Conservation (phyloP, 2,888 invertebrate genomes). For the Trichogramma evanescens region DNA sequence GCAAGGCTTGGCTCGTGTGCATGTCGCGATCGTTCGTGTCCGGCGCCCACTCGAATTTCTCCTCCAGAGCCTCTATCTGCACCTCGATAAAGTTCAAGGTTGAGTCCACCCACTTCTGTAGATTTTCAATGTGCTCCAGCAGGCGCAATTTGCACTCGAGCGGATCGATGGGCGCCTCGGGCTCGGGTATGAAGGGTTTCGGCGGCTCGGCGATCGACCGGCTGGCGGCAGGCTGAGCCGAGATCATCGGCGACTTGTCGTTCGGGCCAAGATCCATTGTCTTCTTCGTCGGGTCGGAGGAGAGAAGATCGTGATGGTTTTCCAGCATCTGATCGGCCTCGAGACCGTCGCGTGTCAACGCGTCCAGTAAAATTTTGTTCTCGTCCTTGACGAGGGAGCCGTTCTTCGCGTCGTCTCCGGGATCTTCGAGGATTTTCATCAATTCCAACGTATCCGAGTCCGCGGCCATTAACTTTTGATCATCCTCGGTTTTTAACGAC, state of each 20-base stretch:
- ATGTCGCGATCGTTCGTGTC: constrained; percentile 51
- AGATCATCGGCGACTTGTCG: not conserved
- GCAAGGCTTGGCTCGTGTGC: constrained; percentile 65
- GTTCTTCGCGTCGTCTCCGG: constrained; percentile 37
- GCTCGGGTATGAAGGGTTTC: constrained; percentile 58
- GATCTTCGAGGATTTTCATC: constrained; percentile 45
- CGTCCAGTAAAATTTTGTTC: constrained; percentile 34
- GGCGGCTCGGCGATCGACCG: constrained; percentile 13
- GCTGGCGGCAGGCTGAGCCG: not conserved
- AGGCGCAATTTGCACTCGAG: constrained; percentile 70
- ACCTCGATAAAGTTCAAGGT: constrained; percentile 68
- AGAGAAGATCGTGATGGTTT: not conserved
- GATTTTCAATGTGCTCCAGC: constrained; percentile 69
- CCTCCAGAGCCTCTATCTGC: constrained; percentile 52
- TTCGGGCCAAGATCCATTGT: not conserved
- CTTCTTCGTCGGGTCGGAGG: not conserved
- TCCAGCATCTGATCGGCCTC: constrained; percentile 8
- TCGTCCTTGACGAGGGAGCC: constrained; percentile 28
- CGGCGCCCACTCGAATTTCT: constrained; percentile 56
- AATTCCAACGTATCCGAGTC: constrained; percentile 35
- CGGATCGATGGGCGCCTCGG: constrained; percentile 76
- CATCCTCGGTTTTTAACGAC: constrained; percentile 36
- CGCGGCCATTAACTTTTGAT: constrained; percentile 42
- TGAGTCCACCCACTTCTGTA: constrained; percentile 65
- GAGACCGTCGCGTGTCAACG: constrained; percentile 30